Base-by-base conservation (phyloP, 2,797 vertebrate genomes). In the Glossophaga mutica region DNA sequence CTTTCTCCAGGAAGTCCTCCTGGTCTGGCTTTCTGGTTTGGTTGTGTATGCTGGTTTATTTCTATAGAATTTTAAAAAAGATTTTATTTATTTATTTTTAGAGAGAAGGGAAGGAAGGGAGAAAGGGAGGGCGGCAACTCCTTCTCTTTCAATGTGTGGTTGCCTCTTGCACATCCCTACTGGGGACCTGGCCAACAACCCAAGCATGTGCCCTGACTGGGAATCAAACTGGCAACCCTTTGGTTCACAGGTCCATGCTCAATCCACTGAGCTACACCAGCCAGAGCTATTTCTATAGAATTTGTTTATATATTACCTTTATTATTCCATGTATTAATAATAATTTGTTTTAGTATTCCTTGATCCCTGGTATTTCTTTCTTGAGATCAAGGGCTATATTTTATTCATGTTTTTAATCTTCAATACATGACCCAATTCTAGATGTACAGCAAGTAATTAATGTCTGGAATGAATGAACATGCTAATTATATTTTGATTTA, bases 261-360 rank as follows among this genome's bases (percentile, higher is more conserved):
- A 55, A 55, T 24, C 52, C 52, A 55, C 52, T 55, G 52, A 24
- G 52, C 21, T 24, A 55, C 21, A 55, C 52, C 52, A 55, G 52
- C 52, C 21, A 55, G 52, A 2, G 52, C 52, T 76, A 77, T 91
- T 70, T 67, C 84, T 89, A 22, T 24, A 55, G 44, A 71, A 82
- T 82, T 91, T 93, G 46, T 84, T 84, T 84, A 44, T 65, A 62
- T 1, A 15, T 94, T 94, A 11, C 52, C 22, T 90, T 87, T 90
- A 91, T 59, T 87, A 81, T 44, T 96, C 6, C 19, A 39, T 46
- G 6, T 50, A 50, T 90, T 94, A 86, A 71, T 70, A 70, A 39
- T 70, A 70, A 87, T 50, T 94, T 96, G 26, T 76, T 93, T 94
- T 86, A 87, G 34, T 62, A 77, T 95, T 96, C 95, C 26, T 87